Base-by-base conservation (phyloP, 37 sponge, comb jelly and placozoan species). In the Chondrosia reniformis region DNA sequence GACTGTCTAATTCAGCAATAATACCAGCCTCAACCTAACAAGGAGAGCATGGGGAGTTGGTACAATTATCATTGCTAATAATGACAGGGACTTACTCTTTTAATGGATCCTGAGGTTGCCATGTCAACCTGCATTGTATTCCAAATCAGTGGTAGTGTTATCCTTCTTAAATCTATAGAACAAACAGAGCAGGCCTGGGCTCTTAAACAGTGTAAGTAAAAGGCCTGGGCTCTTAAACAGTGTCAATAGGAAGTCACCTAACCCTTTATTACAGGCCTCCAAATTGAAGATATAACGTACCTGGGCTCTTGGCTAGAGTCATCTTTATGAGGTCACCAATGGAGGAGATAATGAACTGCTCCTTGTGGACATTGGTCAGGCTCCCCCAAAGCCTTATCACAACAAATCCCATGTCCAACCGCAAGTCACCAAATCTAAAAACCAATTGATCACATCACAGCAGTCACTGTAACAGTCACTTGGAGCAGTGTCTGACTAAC, bases 1-100 rank as follows among this genome's bases (percentile, higher is more conserved):
- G 85, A 65, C 73, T 65, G 67, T 89, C 90, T 74, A 89, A 77
- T 61, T 89, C 85, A 27, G 84, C 90, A 80, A 85, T 78, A 30
- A 89, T 62, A 55, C 82, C 83, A 0, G 82, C 81, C 44, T 89
- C 90, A 1, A 89, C 85, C 88, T 88, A 19, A 40, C 24, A 69
- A 1, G 43, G 4, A 17, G 24, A 5, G 22, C 19, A 40, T 36
- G 72, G 3, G 41, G n/a, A n/a, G n/a, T n/a, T n/a, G n/a, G n/a
- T n/a, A n/a, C n/a, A n/a, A n/a, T 13, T 6, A 30, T 59, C 30
- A 15, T 49, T 49, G 15, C 15, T 49, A 49, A 49, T 15, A 49
- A 49, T 15, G 15, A 49, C 52, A 49, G 15, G 15, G 15, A 49
- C 41, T 12, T 40, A 69, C 72, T 25, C 72, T 30, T 25, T 69